Base-by-base conservation (phyloP, 2,797 vertebrate species). In the Bucorvus abyssinicus region DNA sequence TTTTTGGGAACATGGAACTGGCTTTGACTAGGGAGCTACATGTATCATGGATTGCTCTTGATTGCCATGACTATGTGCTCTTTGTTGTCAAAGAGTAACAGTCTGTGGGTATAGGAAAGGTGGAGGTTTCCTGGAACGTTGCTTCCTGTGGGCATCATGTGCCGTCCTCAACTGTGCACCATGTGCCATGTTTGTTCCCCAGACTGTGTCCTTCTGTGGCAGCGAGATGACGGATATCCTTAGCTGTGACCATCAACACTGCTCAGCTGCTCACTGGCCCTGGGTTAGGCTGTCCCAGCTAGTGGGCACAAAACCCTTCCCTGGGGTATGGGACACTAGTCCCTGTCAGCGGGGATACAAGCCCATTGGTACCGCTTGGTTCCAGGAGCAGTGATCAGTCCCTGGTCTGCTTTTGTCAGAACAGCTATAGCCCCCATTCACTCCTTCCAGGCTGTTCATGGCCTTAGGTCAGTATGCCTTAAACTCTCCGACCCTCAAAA, bases 221-320 rank as follows among this genome's bases (percentile, higher is more conserved):
- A 11, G 77, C 1, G 22, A 50, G 59, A 22, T 24, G 34, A 73
- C 22, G 27, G 13, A 50, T 61, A 29, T 65, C 50, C 71, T 27
- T 13, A 44, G 57, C 68, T 14, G 7, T 40, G 49, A 68, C 45
- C 36, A 9, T 45, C 53, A 0, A 2, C 0, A 0, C 45, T 32
- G 45, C 26, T 42, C 42, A 56, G 64, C 36, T 73, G 24, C 56
- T 77, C 30, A 10, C 45, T 50, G 26, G 18, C 29, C 22, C 55
- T 30, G 38, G 24, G 17, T 64, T 40, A 59, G 64, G 29, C 74
- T 60, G 13, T 56, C 47, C 60, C 64, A 64, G 4, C 17, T 27
- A 24, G 4, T 2, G 6, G 55, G 34, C 34, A 55, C 34, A 80
- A 53, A 68, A 21, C 89, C 21, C 40, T 32, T 22, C 30, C 23